Evolutionary conservation across 2,113 vertebrate genomes (phyloP).

Genomic region (Upupa epops): DNA sequence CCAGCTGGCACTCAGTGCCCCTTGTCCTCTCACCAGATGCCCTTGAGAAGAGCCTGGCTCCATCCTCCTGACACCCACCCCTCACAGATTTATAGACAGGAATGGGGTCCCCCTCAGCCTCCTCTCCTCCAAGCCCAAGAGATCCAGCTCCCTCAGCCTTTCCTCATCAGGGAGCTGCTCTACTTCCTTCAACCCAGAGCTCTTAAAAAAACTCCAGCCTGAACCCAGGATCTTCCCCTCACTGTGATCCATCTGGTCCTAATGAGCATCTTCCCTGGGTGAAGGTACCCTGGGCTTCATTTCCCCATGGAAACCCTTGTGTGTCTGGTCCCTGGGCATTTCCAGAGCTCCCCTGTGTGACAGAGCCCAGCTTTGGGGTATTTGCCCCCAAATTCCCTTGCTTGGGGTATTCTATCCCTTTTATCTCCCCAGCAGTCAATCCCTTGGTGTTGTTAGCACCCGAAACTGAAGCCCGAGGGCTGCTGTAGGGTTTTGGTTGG

Average conservation of each 20-base stretch:
- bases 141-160: no score
- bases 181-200: neutral
- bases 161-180: no score
- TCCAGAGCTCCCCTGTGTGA: fast-evolving
- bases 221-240: neutral
- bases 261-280: fast-evolving
- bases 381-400: neutral
- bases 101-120: no score
- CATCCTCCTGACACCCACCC: no score
- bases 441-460: neutral
- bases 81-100: no score
- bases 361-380: neutral
- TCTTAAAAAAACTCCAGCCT: neutral
- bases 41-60: no score
- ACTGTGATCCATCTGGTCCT: neutral
- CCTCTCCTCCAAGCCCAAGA: no score
- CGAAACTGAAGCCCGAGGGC: fast-evolving
- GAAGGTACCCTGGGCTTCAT: fast-evolving
- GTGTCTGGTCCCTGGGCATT: fast-evolving
- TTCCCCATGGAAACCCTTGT: fast-evolving
- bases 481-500: neutral
- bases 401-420: neutral
- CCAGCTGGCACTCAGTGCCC: no score
- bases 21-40: no score
- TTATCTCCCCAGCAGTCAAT: neutral